These are phyloP conservation scores for Lasioglossum oenotherae DNA, from an alignment of 2,888 invertebrate species.

Conservation along the genomic window DNA sequence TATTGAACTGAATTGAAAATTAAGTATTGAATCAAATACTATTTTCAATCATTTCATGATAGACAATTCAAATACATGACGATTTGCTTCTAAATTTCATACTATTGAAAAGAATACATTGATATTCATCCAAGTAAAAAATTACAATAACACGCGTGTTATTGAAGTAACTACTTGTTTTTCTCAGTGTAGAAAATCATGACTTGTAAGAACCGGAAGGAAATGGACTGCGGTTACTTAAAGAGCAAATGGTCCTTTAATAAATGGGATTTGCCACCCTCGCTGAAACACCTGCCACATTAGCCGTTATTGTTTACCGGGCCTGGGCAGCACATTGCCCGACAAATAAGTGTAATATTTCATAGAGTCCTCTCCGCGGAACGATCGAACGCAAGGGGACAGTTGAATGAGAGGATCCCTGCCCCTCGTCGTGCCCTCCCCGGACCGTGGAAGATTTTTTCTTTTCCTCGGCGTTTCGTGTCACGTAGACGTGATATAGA, in stretches of 20 bases:
- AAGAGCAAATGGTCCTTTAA: neutral
- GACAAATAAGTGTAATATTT: constrained; percentile 37
- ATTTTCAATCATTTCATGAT: too few species aligned
- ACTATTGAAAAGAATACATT: too few species aligned
- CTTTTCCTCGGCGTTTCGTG: constrained; percentile 72
- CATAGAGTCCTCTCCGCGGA: constrained; percentile 17
- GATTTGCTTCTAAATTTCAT: too few species aligned
- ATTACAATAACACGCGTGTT: too few species aligned
- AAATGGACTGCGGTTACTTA: neutral
- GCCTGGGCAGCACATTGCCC: constrained; percentile 3
- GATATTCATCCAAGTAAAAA: too few species aligned
- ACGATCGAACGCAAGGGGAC: constrained; percentile 53
- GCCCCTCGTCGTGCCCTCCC: constrained; percentile 29
- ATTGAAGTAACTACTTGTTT: too few species aligned
- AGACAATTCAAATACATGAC: too few species aligned
- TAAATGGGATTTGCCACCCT: neutral
- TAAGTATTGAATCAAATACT: too few species aligned
- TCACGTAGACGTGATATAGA: constrained; percentile 84
- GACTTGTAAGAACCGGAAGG: neutral
- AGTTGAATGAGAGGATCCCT: constrained; percentile 51
- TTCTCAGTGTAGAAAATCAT: neutral
- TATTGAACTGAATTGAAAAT: too few species aligned
- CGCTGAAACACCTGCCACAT: neutral
- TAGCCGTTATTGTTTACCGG: constrained; percentile 1
- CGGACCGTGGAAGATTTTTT: constrained; percentile 66